Evolutionary conservation across 1,140 invertebrate genomes (phyloP).

Genomic region (Amphibalanus amphitrite): DNA sequence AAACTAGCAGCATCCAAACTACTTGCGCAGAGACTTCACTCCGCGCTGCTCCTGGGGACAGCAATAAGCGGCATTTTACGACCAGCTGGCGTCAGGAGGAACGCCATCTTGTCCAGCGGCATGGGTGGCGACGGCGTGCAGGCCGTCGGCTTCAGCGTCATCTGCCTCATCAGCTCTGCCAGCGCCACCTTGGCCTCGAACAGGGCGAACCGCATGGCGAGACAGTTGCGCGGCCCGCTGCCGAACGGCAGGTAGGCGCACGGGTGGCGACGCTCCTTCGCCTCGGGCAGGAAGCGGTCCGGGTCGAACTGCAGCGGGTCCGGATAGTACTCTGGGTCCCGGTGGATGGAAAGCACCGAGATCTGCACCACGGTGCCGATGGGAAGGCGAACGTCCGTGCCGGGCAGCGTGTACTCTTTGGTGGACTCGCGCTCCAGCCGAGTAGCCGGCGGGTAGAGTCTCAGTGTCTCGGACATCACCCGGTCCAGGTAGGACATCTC

Average conservation of each 20-base stretch:
- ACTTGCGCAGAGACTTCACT: too few species aligned
- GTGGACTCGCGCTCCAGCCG: conserved; percentile 35
- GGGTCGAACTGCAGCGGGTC: conserved; percentile 31
- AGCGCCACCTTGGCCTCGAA: neutral
- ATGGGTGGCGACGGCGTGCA: too few species aligned
- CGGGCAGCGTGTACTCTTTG: conserved; percentile 35
- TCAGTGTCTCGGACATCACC: conserved; percentile 34
- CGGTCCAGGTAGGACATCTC: neutral
- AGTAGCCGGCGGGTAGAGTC: conserved; percentile 40
- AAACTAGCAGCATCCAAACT: too few species aligned
- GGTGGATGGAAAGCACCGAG: conserved; percentile 35
- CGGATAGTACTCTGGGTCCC: conserved; percentile 41
- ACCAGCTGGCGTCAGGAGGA: too few species aligned
- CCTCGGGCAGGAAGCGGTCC: conserved; percentile 20
- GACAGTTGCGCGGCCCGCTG: conserved; percentile 38
- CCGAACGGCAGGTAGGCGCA: conserved; percentile 56
- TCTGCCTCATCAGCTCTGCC: too few species aligned
- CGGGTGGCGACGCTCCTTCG: conserved; percentile 36
- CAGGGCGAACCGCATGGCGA: neutral
- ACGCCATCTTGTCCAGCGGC: too few species aligned
- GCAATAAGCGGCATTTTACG: neutral
- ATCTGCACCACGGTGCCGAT: conserved; percentile 16
- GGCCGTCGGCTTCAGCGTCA: too few species aligned
- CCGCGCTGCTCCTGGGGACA: too few species aligned
- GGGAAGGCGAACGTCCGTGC: conserved; percentile 17